phyloP scores from a whole-genome alignment of 1,140 invertebrate genomes.

The Lasioglossum baleicum region DNA sequence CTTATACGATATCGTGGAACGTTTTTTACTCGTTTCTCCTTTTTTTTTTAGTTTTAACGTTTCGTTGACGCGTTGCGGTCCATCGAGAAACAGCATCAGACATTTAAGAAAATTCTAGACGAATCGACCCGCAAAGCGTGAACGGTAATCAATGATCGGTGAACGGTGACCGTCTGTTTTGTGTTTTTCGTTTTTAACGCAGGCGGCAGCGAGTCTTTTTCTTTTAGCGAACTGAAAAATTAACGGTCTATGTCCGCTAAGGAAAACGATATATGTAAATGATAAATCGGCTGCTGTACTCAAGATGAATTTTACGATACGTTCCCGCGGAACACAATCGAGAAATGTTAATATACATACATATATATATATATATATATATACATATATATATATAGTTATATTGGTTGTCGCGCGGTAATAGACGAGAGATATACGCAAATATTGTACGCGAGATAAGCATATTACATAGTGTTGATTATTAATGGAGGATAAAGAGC shows the following conservation, averaged over 20 bases:
- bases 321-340: constrained; percentile 72
- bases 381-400: constrained; percentile 57
- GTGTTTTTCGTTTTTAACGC: constrained; percentile 2
- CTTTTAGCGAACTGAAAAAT: constrained; percentile 52
- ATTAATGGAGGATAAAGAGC: constrained; percentile 57
- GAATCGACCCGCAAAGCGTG: too few relatives aligned
- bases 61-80: not conserved
- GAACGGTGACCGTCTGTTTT: not conserved
- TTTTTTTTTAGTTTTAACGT: not conserved
- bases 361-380: too few relatives aligned
- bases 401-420: constrained; percentile 71
- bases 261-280: constrained; percentile 36
- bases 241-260: constrained; percentile 76
- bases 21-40: constrained; percentile 13
- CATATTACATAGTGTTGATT: constrained; percentile 76
- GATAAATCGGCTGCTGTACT: constrained; percentile 75
- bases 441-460: constrained; percentile 59
- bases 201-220: not conserved
- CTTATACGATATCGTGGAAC: not conserved
- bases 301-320: constrained; percentile 71
- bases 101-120: too few relatives aligned
- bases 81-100: too few relatives aligned
- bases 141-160: too few relatives aligned
- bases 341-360: constrained; percentile 74
- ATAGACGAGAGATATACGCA: constrained; percentile 69